These are phyloP conservation scores for Drosophila ambigua DNA, from an alignment of 1,140 invertebrate genomes.

Conservation along the genomic window DNA sequence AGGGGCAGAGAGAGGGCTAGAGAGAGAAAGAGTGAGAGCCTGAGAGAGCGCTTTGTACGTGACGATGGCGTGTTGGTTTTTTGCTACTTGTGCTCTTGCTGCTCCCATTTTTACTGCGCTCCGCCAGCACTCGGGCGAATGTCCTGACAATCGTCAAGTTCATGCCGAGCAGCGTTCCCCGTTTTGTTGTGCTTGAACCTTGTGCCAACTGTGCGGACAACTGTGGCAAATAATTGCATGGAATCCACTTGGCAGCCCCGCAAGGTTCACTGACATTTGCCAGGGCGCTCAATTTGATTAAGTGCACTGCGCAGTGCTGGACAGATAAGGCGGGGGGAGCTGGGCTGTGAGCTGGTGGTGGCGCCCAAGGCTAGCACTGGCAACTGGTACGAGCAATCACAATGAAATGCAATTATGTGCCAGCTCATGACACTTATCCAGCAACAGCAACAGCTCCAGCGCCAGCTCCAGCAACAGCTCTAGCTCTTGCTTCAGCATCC, in stretches of 20 bases:
- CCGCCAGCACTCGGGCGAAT: slow-evolving; percentile 46
- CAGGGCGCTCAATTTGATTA: slow-evolving; percentile 74
- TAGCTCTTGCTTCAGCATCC: neutral
- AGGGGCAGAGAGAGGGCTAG: no score
- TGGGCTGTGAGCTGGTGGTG: no score
- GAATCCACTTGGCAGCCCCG: slow-evolving; percentile 24
- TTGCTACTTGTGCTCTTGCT: slow-evolving; percentile 19
- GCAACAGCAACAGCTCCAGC: no score
- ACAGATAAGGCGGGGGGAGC: slow-evolving; percentile 6
- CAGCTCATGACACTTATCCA: slow-evolving; percentile 31
- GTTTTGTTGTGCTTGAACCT: slow-evolving; percentile 70
- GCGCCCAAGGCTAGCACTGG: slow-evolving; percentile 23
- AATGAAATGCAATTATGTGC: slow-evolving; percentile 77
- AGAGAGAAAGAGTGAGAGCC: neutral
- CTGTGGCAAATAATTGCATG: slow-evolving; percentile 71
- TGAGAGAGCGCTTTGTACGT: slow-evolving; percentile 42
- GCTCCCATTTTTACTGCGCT: slow-evolving; percentile 17
- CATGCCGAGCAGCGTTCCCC: slow-evolving; percentile 31
- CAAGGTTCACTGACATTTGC: slow-evolving; percentile 78
- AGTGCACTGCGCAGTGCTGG: slow-evolving; percentile 44
- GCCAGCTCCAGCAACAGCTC: slow-evolving; percentile 5
- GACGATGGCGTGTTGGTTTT: slow-evolving; percentile 49
- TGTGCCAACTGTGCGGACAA: slow-evolving; percentile 59
- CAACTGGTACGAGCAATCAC: slow-evolving; percentile 28
- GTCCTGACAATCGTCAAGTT: slow-evolving; percentile 76